Percentiles rank a stretch among this genome's conserved stretches.
Evolutionary conservation across 2,113 vertebrate species (phyloP).

Genomic region (Sebastes schlegelii): DNA sequence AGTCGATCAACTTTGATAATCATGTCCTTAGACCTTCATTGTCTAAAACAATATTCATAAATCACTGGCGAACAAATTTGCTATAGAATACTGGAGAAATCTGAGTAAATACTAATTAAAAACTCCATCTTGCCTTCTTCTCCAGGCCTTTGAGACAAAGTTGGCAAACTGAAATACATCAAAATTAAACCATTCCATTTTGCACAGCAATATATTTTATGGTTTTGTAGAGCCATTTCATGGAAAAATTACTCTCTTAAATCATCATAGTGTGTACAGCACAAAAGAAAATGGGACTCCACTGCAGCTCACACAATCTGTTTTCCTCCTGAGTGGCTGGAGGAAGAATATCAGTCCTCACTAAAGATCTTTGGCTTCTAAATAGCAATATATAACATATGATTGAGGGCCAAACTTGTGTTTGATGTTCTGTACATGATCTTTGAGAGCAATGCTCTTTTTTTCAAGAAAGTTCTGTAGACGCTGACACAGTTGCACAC

Average conservation of each 20-base stretch:
- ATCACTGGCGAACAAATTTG: background rate
- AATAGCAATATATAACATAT: background rate
- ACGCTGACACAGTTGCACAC: background rate
- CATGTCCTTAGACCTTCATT: background rate
- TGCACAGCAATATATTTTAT: background rate
- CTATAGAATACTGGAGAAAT: background rate
- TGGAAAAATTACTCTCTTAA: background rate
- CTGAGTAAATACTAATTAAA: background rate
- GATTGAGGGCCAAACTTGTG: background rate
- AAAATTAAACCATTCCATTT: background rate
- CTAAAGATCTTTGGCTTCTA: background rate
- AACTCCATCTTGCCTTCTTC: background rate
- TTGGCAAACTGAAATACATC: background rate
- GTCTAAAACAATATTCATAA: background rate
- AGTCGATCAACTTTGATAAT: background rate
- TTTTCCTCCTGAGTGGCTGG: background rate
- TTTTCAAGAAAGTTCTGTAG: background rate
- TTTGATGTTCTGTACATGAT: background rate
- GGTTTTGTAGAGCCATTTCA: background rate
- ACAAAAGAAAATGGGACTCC: background rate
- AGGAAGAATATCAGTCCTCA: background rate
- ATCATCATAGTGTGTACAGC: background rate
- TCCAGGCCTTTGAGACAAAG: background rate
- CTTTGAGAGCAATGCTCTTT: background rate
- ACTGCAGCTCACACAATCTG: background rate